Evolutionary conservation across 2,888 invertebrate genomes (phyloP).

Genomic region (Dicycla oo): DNA sequence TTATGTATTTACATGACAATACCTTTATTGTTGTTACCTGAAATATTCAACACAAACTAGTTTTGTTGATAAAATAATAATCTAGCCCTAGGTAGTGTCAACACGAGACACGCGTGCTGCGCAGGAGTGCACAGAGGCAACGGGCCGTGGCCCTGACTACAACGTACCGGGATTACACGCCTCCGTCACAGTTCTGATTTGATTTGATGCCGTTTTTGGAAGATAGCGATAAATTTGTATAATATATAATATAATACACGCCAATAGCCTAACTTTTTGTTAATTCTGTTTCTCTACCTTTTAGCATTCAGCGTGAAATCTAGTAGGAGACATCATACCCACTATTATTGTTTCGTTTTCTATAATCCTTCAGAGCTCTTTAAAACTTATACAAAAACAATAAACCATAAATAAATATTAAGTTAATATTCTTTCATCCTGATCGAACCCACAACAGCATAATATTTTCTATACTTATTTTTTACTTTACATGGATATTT

Average conservation of each 20-base stretch:
- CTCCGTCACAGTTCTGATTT: conserved; percentile 19
- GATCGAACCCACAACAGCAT: neutral
- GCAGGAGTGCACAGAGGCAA: conserved; percentile 37
- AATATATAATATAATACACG: no score
- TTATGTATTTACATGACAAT: conserved; percentile 22
- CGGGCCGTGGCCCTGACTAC: conserved; percentile 19
- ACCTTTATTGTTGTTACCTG: neutral
- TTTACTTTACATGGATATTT: no score
- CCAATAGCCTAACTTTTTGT: neutral
- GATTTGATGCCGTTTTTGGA: conserved; percentile 17
- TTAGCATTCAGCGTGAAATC: neutral
- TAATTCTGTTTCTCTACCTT: conserved; percentile 1
- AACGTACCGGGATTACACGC: conserved; percentile 32
- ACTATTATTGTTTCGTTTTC: neutral
- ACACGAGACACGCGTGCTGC: neutral
- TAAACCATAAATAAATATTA: neutral
- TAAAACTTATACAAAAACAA: neutral
- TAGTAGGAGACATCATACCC: neutral
- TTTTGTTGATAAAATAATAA: neutral
- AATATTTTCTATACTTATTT: conserved; percentile 19
- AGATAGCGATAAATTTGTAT: conserved; percentile 7
- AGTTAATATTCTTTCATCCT: neutral
- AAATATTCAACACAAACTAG: neutral
- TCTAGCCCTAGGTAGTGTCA: neutral
- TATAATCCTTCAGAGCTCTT: neutral